Percentiles rank a stretch among this genome's conserved stretches.
Evolutionary conservation across 2,797 vertebrate genomes (phyloP).

Genomic region (Propithecus perrieri): DNA sequence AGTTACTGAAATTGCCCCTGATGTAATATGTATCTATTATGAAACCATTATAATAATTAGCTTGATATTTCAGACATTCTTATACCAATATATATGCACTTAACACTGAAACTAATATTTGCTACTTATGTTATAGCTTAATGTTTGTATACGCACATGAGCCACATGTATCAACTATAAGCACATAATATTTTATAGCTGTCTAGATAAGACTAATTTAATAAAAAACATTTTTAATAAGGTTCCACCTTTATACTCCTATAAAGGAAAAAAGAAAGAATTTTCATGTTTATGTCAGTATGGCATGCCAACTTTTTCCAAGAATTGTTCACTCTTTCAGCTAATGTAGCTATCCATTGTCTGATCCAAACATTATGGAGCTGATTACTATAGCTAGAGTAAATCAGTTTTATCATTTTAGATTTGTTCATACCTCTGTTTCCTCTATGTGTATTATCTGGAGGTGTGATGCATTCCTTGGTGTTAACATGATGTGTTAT

Average conservation of each 20-base stretch:
- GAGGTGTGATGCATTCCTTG: neutral
- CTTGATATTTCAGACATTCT: neutral
- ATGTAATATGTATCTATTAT: neutral
- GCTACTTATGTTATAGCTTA: neutral
- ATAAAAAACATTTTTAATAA: neutral
- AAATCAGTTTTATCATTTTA: neutral
- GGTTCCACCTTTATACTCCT: neutral
- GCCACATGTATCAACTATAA: neutral
- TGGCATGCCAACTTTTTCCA: neutral
- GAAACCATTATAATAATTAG: conserved; percentile 1
- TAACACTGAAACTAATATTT: conserved; percentile 24
- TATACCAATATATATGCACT: neutral
- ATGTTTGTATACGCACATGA: neutral
- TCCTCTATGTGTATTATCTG: neutral
- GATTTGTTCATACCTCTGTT: neutral
- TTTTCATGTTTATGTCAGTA: neutral
- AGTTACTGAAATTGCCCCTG: neutral
- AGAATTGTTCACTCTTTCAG: neutral
- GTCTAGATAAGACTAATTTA: neutral
- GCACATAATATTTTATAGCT: neutral
- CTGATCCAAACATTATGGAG: neutral
- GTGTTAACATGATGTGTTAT: neutral
- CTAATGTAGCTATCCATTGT: neutral
- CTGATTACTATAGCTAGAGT: neutral
- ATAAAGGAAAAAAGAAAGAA: neutral